Evolutionary conservation across 2,888 invertebrate species (phyloP), one percentile per base, ranked within the genome.

Genomic region (Caenorhabditis imperialis): DNA sequence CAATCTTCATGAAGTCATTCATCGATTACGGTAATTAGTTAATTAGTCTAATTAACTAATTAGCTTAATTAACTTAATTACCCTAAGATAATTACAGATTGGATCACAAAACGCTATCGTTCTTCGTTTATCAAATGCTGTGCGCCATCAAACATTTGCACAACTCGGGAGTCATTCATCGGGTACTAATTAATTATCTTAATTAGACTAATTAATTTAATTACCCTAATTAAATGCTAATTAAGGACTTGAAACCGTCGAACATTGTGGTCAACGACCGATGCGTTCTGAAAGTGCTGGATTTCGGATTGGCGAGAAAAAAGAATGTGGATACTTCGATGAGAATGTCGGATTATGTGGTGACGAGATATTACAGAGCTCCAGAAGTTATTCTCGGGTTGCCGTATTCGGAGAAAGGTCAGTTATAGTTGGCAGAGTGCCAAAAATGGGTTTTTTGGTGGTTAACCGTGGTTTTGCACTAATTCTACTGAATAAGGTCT

Each of bases 71-170:
- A 5, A 44, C 14, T 12, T 45, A 18, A 3, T 37, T 18, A 30
- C 10, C 12, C 6, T 47, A 8, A n/a, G 4, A 33, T 20, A 38
- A 14, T 47, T 48, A 12, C 27, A 73, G 77, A 90, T 91, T 99
- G 89, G 99, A 99, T 90, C 99, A 99, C 91, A 98, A 99, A 90
- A 92, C 99, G 85, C 98, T 99, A 94, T 97, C 97, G 88, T 99
- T 99, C 90, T 92, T 99, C 86, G 92, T 99, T 45, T 99, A 99
- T 90, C 99, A 99, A 91, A 97, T 99, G 96, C 92, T 99, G 71
- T 99, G 99, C 91, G 99, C 99, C 85, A 98, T 99, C 89, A 98
- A 98, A 90, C 99, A 99, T 91, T 92, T 99, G 88, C 99, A 99
- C 92, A 94, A 95, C 78, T 98, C 98, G 79, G 99, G 98, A 48